Evolutionary conservation across 53 echinoderm and acorn worm species (phyloP).

Genomic region (Stichopus horrens): DNA sequence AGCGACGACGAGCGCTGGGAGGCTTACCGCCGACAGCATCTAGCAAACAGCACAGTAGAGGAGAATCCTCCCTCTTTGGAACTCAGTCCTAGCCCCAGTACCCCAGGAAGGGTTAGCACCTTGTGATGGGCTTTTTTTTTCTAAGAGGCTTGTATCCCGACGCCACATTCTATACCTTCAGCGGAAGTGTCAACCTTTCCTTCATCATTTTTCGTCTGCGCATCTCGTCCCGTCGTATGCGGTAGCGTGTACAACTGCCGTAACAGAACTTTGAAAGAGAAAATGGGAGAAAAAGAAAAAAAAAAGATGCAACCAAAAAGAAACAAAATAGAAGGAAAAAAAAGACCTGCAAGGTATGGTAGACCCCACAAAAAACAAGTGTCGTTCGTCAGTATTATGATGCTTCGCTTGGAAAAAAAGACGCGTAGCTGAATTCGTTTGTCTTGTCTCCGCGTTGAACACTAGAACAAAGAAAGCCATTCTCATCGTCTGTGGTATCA

Average conservation of each 20-base stretch:
- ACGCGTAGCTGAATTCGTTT: too few species aligned
- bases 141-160: neutral
- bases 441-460: neutral
- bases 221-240: neutral
- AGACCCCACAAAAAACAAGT: neutral
- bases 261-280: neutral
- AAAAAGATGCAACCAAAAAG: neutral
- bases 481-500: neutral
- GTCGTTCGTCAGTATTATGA: neutral
- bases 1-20: constrained; percentile 99
- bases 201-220: neutral
- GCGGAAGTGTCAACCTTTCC: too few species aligned
- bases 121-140: constrained; percentile 51
- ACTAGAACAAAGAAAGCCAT: neutral
- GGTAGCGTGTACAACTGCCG: neutral
- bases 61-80: constrained; percentile 50
- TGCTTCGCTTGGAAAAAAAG: neutral
- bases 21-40: constrained; percentile 67
- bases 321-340: neutral
- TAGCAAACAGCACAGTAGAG: neutral
- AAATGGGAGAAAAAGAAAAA: neutral
- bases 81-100: constrained; percentile 75
- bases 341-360: neutral
- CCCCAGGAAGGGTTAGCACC: constrained; percentile 85
- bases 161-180: neutral